phyloP scores from a whole-genome alignment of 1,140 invertebrate genomes.

The Globodera ellingtonae region DNA sequence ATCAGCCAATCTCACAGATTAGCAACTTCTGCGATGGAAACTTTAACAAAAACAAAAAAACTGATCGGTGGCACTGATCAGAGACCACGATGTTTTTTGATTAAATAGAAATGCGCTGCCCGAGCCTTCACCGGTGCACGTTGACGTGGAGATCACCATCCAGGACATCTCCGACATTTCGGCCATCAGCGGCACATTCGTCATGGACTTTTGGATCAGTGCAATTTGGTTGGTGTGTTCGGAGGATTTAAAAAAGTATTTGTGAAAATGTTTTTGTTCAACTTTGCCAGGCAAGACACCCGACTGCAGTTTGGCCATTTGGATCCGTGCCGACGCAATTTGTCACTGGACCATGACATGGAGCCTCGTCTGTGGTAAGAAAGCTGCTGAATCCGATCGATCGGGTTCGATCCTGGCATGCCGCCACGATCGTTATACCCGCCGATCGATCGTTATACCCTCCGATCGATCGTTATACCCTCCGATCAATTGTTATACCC shows the following conservation, averaged over 20 bases:
- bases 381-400: neutral
- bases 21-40: neutral
- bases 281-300: slow-evolving; percentile 49
- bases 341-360: slow-evolving; percentile 65
- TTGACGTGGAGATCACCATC: slow-evolving; percentile 63
- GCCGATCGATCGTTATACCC: too few species aligned
- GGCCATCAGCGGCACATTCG: slow-evolving; percentile 63
- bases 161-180: slow-evolving; percentile 64
- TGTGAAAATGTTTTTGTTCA: neutral
- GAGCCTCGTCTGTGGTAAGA: slow-evolving; percentile 60
- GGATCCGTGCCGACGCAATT: slow-evolving; percentile 59
- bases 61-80: neutral
- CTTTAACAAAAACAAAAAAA: neutral
- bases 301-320: slow-evolving; percentile 54
- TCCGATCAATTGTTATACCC: too few species aligned
- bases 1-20: slow-evolving; percentile 6
- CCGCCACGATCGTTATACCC: too few species aligned
- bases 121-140: slow-evolving; percentile 60
- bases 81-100: neutral
- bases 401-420: slow-evolving; percentile 3
- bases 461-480: too few species aligned
- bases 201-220: slow-evolving; percentile 64
- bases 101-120: slow-evolving; percentile 64
- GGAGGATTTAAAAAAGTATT: neutral
- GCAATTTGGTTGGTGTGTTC: slow-evolving; percentile 49